Percentiles rank a stretch among this genome's conserved stretches.
These are phyloP conservation scores for Arrhopalites spinosus DNA, from an alignment of 2,888 invertebrate species.

Conservation along the genomic window DNA sequence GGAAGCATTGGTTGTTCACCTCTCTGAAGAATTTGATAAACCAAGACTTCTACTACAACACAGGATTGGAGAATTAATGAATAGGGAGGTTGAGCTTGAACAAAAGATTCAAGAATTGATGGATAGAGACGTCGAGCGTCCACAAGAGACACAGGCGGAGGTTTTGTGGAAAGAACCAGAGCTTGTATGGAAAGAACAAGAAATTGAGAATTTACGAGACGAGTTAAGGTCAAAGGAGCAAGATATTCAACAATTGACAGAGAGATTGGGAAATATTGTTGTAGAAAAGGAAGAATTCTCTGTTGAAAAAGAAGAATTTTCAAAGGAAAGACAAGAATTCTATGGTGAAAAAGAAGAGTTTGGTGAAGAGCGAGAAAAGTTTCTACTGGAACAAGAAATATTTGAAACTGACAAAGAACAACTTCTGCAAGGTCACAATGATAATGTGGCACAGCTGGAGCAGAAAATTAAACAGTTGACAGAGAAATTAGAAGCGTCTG, in stretches of 20 bases:
- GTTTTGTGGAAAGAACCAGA: too few species aligned
- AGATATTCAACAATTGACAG: too few species aligned
- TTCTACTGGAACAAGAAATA: conserved; percentile 59
- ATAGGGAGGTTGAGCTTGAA: too few species aligned
- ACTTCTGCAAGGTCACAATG: conserved; percentile 3
- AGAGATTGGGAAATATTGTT: too few species aligned
- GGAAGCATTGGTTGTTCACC: neutral
- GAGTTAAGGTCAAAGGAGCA: too few species aligned
- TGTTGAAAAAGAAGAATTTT: conserved; percentile 60
- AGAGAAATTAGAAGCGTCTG: conserved; percentile 73
- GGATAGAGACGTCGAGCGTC: too few species aligned
- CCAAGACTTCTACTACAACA: too few species aligned
- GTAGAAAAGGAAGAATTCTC: conserved; percentile 53
- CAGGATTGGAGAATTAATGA: too few species aligned
- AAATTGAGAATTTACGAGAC: too few species aligned
- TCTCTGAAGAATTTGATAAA: neutral
- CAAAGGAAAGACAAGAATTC: neutral
- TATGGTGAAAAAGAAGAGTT: conserved; percentile 52
- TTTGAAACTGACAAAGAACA: conserved; percentile 42
- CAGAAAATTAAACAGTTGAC: conserved; percentile 61
- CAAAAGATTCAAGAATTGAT: too few species aligned
- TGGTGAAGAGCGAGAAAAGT: conserved; percentile 58
- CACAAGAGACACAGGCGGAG: too few species aligned
- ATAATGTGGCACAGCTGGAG: conserved; percentile 62
- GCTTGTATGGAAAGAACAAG: too few species aligned